Evolutionary conservation across 1,140 invertebrate species (phyloP), one percentile per base, ranked within the genome.

Genomic region (Drosophila kikkawai): DNA sequence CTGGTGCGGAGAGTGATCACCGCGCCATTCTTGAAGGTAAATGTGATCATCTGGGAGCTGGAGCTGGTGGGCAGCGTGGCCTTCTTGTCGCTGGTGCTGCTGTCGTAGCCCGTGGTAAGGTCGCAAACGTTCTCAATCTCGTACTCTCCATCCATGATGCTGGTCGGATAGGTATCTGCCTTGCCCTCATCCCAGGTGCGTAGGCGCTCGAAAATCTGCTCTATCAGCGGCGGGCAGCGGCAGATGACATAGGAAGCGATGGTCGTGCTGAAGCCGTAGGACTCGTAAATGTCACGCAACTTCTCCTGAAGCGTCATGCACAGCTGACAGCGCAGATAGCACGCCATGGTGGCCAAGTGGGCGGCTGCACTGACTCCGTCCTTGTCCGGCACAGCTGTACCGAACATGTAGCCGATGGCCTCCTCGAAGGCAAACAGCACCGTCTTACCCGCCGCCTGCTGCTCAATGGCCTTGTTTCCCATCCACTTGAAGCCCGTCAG

Each of bases 401-500:
- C 96, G 91, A 97, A 97, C 98, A 99, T 99, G 92, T 98, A 99
- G 12, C 98, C 98, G 90, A 98, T 97, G 2, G 97, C 97, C 93
- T 98, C 97, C 94, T 99, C 99, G 93, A 97, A 99, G 1, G 98
- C 98, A 94, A 99, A 98, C 44, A 99, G 92, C 1, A 99, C 96
- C 1, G 93, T 93, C 85, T 98, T 97, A 5, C 94, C 95, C 50
- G 95, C 84, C 59, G 94, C 93, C 42, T 95, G 93, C 29, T 99
- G 92, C n/a, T 98, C 95, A 37, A 96, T 92, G 0, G 96, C 94
- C 93, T 95, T 95, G 92, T 99, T 99, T 91, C 97, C 99, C 97
- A 99, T 99, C 98, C 99, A 99, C 91, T 99, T 99, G 92, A 99
- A 99, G 1, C 99, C 97, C n/a, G 99, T 99, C 50, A 99, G 94